These are phyloP conservation scores for Noctua pronuba DNA, from an alignment of 2,888 invertebrate genomes.

Conservation along the genomic window DNA sequence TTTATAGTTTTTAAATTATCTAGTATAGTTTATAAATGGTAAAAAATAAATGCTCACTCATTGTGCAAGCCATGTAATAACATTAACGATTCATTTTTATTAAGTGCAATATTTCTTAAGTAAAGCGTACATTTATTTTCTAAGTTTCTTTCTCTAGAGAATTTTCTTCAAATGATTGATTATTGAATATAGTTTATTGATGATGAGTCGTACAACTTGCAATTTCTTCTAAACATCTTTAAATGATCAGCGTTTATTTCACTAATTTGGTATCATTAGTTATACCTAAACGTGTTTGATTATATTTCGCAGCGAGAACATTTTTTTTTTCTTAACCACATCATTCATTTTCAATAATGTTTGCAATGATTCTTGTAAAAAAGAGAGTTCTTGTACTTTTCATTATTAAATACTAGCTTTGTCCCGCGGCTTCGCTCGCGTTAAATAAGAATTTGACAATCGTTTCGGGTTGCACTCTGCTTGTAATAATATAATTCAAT, in stretches of 20 bases:
- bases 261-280: not conserved
- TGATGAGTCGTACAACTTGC: not conserved
- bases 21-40: not conserved
- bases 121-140: not conserved
- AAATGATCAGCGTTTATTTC: not conserved
- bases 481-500: too few relatives aligned
- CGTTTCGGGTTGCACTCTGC: too few relatives aligned
- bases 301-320: not conserved
- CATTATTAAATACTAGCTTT: not conserved
- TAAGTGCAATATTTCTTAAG: conserved; percentile 11
- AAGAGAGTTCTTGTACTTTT: not conserved
- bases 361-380: not conserved
- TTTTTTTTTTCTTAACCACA: not conserved
- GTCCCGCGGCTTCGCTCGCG: too few relatives aligned
- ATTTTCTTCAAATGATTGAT: conserved; percentile 5
- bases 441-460: too few relatives aligned
- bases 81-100: conserved; percentile 27
- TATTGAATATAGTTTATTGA: conserved; percentile 15
- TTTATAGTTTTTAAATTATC: not conserved
- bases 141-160: not conserved
- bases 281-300: not conserved
- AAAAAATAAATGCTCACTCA: conserved; percentile 10
- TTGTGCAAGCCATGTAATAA: conserved; percentile 11
- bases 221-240: not conserved
- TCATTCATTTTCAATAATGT: not conserved